Percentiles rank a stretch among this genome's conserved stretches.
These are phyloP conservation scores for Phania funesta DNA, from an alignment of 2,888 invertebrate genomes.

Conservation along the genomic window DNA sequence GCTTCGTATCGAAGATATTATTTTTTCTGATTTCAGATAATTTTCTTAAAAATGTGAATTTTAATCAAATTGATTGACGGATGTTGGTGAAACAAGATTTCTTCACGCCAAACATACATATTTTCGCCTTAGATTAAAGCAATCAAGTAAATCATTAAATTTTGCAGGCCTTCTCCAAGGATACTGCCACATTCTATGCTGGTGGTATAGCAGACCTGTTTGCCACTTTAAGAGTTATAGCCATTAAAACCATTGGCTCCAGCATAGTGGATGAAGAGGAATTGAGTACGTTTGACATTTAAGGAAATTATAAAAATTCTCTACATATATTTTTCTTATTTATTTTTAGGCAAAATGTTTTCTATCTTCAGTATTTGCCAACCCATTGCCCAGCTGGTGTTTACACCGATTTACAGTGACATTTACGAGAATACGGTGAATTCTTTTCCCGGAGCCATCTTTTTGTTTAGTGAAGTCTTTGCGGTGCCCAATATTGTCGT, in stretches of 20 bases:
- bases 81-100: no score
- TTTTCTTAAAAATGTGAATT: no score
- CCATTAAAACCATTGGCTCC: conserved; percentile 79
- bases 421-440: conserved; percentile 76
- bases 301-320: neutral
- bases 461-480: conserved; percentile 78
- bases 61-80: no score
- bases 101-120: no score
- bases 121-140: no score
- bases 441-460: conserved; percentile 79
- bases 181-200: conserved; percentile 75
- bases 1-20: no score
- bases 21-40: no score
- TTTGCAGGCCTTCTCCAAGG: conserved; percentile 76
- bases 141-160: no score
- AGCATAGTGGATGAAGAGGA: conserved; percentile 78
- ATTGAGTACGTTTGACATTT: conserved; percentile 72
- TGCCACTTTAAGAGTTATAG: conserved; percentile 77
- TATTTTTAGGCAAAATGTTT: conserved; percentile 75
- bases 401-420: conserved; percentile 77
- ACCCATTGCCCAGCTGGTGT: conserved; percentile 78
- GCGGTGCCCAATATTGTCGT: conserved; percentile 78
- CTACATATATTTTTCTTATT: neutral
- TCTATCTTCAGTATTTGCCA: conserved; percentile 79
- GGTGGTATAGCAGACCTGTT: conserved; percentile 78